Percentiles rank a stretch among this genome's conserved stretches.
These are phyloP conservation scores for Sinocyclocheilus anophthalmus DNA, from an alignment of 2,113 vertebrate genomes.

Conservation along the genomic window DNA sequence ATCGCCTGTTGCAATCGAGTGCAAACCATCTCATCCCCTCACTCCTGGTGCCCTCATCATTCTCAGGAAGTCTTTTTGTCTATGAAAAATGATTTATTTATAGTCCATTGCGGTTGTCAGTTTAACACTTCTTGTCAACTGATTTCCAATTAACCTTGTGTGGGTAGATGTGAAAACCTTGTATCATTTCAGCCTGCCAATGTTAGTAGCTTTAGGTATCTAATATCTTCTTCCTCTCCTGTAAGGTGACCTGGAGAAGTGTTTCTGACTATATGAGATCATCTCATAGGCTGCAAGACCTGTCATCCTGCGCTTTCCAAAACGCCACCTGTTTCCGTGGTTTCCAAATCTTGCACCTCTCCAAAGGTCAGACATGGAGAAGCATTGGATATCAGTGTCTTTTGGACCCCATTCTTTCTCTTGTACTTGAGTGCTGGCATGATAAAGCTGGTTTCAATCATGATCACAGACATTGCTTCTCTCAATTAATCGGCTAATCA, in stretches of 20 bases:
- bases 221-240: background rate
- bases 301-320: conserved; percentile 81
- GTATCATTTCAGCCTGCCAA: background rate
- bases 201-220: background rate
- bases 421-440: too few relatives aligned
- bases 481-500: background rate
- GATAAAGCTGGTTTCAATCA: background rate
- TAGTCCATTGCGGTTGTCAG: background rate
- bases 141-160: background rate
- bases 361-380: conserved; percentile 70
- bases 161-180: background rate
- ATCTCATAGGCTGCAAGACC: conserved; percentile 78
- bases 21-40: too few relatives aligned
- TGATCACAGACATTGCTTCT: too few relatives aligned
- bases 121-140: background rate
- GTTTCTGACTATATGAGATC: conserved; percentile 79
- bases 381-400: too few relatives aligned
- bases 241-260: conserved; percentile 78
- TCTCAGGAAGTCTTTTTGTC: too few relatives aligned
- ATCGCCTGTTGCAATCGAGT: too few relatives aligned
- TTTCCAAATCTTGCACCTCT: conserved; percentile 81
- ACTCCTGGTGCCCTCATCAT: too few relatives aligned
- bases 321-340: conserved; percentile 73
- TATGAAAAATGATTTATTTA: background rate
- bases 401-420: background rate